Conservation (phyloP, 1,140 invertebrate species). For the Ephestia elutella region DNA sequence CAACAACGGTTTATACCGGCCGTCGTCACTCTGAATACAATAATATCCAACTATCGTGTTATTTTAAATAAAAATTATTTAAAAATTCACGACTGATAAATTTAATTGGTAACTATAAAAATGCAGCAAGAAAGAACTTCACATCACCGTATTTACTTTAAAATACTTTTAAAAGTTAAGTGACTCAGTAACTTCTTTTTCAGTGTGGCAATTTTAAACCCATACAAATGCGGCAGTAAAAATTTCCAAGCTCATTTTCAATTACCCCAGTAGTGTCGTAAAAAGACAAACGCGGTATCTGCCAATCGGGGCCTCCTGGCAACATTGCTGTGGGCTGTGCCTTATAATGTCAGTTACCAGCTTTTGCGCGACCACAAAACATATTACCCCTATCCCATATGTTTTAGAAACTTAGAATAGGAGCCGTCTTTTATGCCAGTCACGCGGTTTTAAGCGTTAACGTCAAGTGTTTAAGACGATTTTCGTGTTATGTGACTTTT, state of each 20-base stretch:
- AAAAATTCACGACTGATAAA: too few relatives aligned
- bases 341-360: slow-evolving; percentile 22
- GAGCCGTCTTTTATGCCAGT: not conserved
- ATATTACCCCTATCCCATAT: slow-evolving; percentile 67
- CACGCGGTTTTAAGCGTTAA: not conserved
- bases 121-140: too few relatives aligned
- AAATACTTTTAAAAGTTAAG: too few relatives aligned
- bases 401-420: slow-evolving; percentile 38
- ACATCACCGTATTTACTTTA: too few relatives aligned
- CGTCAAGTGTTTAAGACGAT: not conserved
- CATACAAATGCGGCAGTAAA: slow-evolving; percentile 6
- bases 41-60: too few relatives aligned
- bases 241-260: slow-evolving; percentile 29
- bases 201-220: slow-evolving; percentile 8
- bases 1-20: too few relatives aligned
- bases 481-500: not conserved
- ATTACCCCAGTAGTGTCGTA: slow-evolving; percentile 31
- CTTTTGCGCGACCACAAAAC: slow-evolving; percentile 50
- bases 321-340: slow-evolving; percentile 26
- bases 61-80: too few relatives aligned
- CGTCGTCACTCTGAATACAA: too few relatives aligned
- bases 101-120: too few relatives aligned
- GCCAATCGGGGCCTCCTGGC: slow-evolving; percentile 27
- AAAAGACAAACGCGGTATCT: slow-evolving; percentile 24
- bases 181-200: too few relatives aligned